Conservation (phyloP, 2,888 invertebrate genomes). For the Ophonus ardosiacus region DNA sequence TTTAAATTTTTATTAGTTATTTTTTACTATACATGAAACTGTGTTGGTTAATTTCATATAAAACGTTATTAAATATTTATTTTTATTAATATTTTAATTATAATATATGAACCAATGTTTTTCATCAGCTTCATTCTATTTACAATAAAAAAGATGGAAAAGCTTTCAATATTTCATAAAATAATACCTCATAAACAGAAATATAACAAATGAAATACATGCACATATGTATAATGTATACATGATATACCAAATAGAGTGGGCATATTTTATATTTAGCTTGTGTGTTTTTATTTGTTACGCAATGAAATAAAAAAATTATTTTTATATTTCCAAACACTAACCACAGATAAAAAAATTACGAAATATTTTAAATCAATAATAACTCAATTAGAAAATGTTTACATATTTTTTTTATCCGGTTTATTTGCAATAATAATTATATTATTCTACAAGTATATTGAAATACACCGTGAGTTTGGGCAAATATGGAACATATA, state of each 20-base stretch:
- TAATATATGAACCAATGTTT: slow-evolving; percentile 8
- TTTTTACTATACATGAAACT: not conserved
- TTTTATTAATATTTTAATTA: slow-evolving; percentile 6
- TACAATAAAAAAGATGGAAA: not conserved
- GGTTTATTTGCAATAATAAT: too few relatives aligned
- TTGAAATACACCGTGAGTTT: too few relatives aligned
- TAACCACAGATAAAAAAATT: too few relatives aligned
- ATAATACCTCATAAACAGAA: slow-evolving; percentile 16
- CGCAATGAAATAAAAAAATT: too few relatives aligned
- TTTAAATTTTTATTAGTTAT: not conserved
- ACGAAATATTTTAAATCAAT: too few relatives aligned
- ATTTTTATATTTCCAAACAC: too few relatives aligned
- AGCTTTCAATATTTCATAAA: slow-evolving; percentile 15
- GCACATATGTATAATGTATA: not conserved
- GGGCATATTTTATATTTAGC: too few relatives aligned
- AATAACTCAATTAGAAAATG: too few relatives aligned
- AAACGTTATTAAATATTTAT: slow-evolving; percentile 11
- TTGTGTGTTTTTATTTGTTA: too few relatives aligned
- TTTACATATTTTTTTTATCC: too few relatives aligned
- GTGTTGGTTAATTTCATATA: not conserved
- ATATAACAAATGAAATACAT: not conserved
- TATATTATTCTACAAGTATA: too few relatives aligned
- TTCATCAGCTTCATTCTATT: slow-evolving; percentile 13
- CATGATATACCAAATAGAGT: not conserved
- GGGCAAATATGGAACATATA: too few relatives aligned